These are phyloP conservation scores for Euplagia quadripunctaria DNA, from an alignment of 2,888 invertebrate genomes.

Conservation along the genomic window DNA sequence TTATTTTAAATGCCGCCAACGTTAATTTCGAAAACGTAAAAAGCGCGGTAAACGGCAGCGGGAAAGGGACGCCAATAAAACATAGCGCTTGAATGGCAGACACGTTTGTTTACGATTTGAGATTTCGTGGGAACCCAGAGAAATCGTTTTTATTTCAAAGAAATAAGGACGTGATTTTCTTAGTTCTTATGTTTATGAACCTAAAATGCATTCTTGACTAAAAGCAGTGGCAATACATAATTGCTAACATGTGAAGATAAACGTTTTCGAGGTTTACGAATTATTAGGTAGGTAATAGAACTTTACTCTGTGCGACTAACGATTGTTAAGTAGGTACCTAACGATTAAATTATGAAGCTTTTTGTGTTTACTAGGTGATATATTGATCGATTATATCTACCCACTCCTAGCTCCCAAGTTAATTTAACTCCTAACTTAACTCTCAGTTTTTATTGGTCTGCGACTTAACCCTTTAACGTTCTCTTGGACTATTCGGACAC, in stretches of 20 bases:
- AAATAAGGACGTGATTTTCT: slow-evolving; percentile 72
- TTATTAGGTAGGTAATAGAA: neutral
- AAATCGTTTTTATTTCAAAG: slow-evolving; percentile 83
- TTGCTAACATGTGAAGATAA: neutral
- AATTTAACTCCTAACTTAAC: too few species aligned
- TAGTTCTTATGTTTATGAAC: slow-evolving; percentile 67
- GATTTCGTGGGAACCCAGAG: slow-evolving; percentile 73
- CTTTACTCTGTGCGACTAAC: too few species aligned
- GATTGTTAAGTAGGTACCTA: neutral
- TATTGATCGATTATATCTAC: too few species aligned
- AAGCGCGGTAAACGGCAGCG: slow-evolving; percentile 84
- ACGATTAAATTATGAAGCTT: neutral
- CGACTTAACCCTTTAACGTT: too few species aligned
- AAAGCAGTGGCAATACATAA: slow-evolving; percentile 4
- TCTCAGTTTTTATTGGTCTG: too few species aligned
- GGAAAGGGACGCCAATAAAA: slow-evolving; percentile 87
- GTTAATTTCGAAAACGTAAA: slow-evolving; percentile 80
- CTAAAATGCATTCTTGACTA: slow-evolving; percentile 70
- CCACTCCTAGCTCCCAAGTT: too few species aligned
- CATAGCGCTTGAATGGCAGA: slow-evolving; percentile 79
- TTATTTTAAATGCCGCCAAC: slow-evolving; percentile 85
- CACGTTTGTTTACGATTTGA: slow-evolving; percentile 85
- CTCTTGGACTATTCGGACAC: too few species aligned
- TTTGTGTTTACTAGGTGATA: neutral
- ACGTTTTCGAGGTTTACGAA: neutral